These are phyloP conservation scores for Adoxophyes honmai DNA, from an alignment of 1,140 invertebrate genomes.

Conservation along the genomic window DNA sequence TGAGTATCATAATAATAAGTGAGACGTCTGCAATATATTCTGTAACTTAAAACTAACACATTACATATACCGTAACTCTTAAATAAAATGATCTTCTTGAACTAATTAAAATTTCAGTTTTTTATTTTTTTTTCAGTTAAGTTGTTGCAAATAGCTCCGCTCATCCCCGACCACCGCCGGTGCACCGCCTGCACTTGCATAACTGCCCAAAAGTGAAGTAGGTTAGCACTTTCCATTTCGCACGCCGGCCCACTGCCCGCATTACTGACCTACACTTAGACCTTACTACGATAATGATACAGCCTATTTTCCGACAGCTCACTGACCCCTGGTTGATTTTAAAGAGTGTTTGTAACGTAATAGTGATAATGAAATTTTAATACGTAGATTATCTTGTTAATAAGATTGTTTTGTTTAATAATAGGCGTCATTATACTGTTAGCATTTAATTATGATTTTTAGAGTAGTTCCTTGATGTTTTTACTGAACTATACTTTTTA, in stretches of 20 bases:
- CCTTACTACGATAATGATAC: background rate
- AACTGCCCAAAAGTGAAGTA: conserved; percentile 46
- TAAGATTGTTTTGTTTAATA: background rate
- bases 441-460: no score
- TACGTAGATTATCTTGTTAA: conserved; percentile 1
- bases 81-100: no score
- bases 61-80: no score
- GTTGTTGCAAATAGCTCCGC: background rate
- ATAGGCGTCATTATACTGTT: background rate
- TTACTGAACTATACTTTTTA: no score
- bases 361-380: conserved; percentile 2
- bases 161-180: conserved; percentile 15
- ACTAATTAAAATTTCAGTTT: no score
- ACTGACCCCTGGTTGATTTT: conserved; percentile 1
- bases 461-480: no score
- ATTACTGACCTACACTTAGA: conserved; percentile 37
- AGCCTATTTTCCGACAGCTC: background rate
- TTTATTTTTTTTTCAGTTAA: no score
- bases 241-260: conserved; percentile 36
- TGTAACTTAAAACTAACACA: no score
- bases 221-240: conserved; percentile 56
- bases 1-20: no score
- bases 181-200: conserved; percentile 43
- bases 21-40: no score
- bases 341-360: background rate